Conservation (phyloP, 2,113 vertebrate species). For the Campylorhamphus procurvoides region DNA sequence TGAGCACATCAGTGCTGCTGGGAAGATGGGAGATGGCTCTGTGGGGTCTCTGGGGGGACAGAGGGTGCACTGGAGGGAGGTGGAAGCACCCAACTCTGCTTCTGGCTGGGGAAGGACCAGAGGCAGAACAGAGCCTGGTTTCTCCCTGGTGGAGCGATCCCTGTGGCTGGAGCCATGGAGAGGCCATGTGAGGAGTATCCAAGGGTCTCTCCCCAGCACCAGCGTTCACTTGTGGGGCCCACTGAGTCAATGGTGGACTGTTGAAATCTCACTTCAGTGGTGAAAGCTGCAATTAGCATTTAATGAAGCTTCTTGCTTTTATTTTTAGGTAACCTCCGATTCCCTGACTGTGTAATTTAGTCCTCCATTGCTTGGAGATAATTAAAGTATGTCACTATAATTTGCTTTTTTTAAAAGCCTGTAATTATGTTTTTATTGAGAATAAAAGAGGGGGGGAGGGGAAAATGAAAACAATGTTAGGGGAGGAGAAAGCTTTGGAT, state of each 20-base stretch:
- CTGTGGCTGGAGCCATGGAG: accelerated
- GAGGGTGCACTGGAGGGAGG: not conserved
- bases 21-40: not conserved
- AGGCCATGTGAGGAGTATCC: not conserved
- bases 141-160: accelerated
- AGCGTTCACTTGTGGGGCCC: not conserved
- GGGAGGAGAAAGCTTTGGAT: constrained; percentile 29
- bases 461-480: constrained; percentile 50
- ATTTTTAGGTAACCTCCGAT: constrained; percentile 83
- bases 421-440: constrained; percentile 81
- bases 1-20: not conserved
- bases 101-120: not conserved
- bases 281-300: constrained; percentile 80
- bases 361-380: constrained; percentile 77
- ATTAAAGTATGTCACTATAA: constrained; percentile 85
- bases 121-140: not conserved
- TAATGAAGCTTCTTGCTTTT: constrained; percentile 82
- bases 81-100: not conserved
- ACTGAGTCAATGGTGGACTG: constrained; percentile 46
- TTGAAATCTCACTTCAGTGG: constrained; percentile 71
- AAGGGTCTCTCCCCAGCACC: not conserved
- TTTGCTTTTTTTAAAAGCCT: constrained; percentile 78
- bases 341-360: constrained; percentile 79
- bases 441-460: constrained; percentile 4
- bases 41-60: accelerated